A percentile compares a stretch with the other conserved stretches of the same genome.
Conservation (phyloP, 2,888 invertebrate genomes). For the Deladenus siricidicola region DNA sequence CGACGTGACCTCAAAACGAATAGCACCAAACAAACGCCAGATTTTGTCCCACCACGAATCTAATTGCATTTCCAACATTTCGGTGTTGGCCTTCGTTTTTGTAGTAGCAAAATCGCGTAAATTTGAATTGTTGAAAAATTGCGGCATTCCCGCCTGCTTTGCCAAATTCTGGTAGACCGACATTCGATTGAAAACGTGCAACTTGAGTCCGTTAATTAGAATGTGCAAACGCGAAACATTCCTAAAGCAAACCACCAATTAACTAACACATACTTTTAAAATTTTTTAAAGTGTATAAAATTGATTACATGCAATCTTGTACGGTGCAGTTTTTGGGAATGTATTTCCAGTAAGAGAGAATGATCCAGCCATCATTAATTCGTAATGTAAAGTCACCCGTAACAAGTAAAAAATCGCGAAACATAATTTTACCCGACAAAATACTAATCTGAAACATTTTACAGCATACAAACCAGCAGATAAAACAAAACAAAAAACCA, state of each 20-base stretch:
- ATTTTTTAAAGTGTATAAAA: slow-evolving; percentile 1
- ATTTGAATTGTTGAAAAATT: slow-evolving; percentile 2
- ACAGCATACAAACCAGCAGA: too few species aligned
- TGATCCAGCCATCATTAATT: slow-evolving; percentile 89
- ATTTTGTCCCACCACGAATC: slow-evolving; percentile 39
- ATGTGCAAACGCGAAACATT: slow-evolving; percentile 62
- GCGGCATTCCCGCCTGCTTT: neutral
- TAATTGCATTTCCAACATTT: slow-evolving; percentile 16
- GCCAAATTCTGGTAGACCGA: slow-evolving; percentile 35
- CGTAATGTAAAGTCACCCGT: slow-evolving; percentile 85
- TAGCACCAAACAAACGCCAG: slow-evolving; percentile 42
- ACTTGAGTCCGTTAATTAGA: slow-evolving; percentile 76
- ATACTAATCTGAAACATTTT: slow-evolving; percentile 58
- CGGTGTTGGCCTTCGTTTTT: slow-evolving; percentile 4
- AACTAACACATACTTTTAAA: neutral
- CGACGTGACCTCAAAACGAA: slow-evolving; percentile 70
- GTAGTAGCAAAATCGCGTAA: neutral
- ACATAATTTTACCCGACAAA: slow-evolving; percentile 98
- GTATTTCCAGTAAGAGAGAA: slow-evolving; percentile 96
- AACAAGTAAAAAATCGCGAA: slow-evolving; percentile 81
- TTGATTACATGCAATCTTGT: slow-evolving; percentile 56
- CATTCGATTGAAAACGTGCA: slow-evolving; percentile 81
- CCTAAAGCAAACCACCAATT: slow-evolving; percentile 53
- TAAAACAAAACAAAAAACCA: neutral
- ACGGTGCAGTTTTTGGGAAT: slow-evolving; percentile 88